These are phyloP conservation scores for Cecropterus lyciades DNA, from an alignment of 1,140 invertebrate genomes.

Conservation along the genomic window DNA sequence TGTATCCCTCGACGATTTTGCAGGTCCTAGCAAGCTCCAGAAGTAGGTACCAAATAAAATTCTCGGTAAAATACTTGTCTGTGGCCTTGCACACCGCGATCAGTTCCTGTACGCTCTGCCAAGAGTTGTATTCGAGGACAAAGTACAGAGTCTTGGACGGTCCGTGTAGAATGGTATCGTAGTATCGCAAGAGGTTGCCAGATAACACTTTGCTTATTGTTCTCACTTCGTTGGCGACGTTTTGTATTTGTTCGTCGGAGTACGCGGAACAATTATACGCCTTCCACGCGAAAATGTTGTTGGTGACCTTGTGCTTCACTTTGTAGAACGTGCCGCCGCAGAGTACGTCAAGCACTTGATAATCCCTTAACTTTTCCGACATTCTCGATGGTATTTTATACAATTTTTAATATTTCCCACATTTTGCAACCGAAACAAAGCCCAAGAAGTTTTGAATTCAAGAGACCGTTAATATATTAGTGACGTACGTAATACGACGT, in stretches of 20 bases:
- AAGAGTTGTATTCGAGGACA: conserved; percentile 72
- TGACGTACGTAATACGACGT: conserved; percentile 35
- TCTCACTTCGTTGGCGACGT: conserved; percentile 70
- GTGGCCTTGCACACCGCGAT: conserved; percentile 59
- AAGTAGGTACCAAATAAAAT: conserved; percentile 74
- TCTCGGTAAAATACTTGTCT: conserved; percentile 68
- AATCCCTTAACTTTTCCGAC: conserved; percentile 76
- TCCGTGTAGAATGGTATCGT: conserved; percentile 72
- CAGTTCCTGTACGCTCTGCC: conserved; percentile 69
- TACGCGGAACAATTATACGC: conserved; percentile 73
- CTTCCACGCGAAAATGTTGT: conserved; percentile 78
- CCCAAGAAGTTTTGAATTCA: conserved; percentile 65
- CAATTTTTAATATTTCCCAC: conserved; percentile 53
- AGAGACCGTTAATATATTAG: conserved; percentile 57
- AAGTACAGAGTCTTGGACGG: conserved; percentile 78
- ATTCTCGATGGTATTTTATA: conserved; percentile 51
- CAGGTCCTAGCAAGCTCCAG: conserved; percentile 67
- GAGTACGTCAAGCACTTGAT: conserved; percentile 79
- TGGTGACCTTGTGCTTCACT: conserved; percentile 80
- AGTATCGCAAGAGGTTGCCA: conserved; percentile 66
- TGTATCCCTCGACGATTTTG: conserved; percentile 58
- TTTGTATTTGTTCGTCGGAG: conserved; percentile 73
- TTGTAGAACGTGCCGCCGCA: conserved; percentile 77
- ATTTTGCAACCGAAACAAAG: conserved; percentile 78
- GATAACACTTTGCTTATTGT: conserved; percentile 66